These are phyloP conservation scores for Stenolophus ochropezus DNA, from an alignment of 2,888 invertebrate genomes.

Conservation along the genomic window DNA sequence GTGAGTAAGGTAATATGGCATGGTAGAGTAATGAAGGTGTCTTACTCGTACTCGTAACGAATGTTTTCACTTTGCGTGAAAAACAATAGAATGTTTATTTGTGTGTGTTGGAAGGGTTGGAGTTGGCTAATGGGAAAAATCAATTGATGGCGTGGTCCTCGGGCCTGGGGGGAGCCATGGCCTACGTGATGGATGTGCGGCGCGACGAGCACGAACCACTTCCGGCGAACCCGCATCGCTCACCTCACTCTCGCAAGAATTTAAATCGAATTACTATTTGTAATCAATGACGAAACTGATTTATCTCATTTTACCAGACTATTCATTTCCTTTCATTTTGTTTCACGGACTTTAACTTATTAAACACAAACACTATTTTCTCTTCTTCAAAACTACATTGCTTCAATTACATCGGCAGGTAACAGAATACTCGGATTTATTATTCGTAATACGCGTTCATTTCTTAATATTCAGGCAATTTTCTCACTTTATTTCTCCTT, in stretches of 20 bases:
- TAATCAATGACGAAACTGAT: slow-evolving; percentile 30
- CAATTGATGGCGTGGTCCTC: slow-evolving; percentile 38
- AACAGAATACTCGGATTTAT: too few species aligned
- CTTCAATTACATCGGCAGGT: too few species aligned
- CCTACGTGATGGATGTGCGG: slow-evolving; percentile 48
- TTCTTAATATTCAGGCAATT: too few species aligned
- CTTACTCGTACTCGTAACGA: too few species aligned
- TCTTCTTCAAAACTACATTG: too few species aligned
- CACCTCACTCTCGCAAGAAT: slow-evolving; percentile 39
- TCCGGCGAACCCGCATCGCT: slow-evolving; percentile 30
- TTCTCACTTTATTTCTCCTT: too few species aligned
- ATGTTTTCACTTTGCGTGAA: slow-evolving; percentile 50
- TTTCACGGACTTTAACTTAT: neutral
- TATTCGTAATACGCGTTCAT: too few species aligned
- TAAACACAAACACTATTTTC: neutral
- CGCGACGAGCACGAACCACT: slow-evolving; percentile 36
- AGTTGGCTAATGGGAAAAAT: slow-evolving; percentile 45
- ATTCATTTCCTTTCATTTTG: neutral
- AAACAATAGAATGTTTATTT: slow-evolving; percentile 54
- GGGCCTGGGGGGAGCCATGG: neutral
- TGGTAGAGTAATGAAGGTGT: too few species aligned
- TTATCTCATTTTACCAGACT: neutral
- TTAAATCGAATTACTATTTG: slow-evolving; percentile 41
- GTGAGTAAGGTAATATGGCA: too few species aligned
- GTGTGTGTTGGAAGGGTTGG: neutral